Evolutionary conservation across 64 coral and sea anemone genomes (phyloP).

Genomic region (Catalaphyllia jardinei): DNA sequence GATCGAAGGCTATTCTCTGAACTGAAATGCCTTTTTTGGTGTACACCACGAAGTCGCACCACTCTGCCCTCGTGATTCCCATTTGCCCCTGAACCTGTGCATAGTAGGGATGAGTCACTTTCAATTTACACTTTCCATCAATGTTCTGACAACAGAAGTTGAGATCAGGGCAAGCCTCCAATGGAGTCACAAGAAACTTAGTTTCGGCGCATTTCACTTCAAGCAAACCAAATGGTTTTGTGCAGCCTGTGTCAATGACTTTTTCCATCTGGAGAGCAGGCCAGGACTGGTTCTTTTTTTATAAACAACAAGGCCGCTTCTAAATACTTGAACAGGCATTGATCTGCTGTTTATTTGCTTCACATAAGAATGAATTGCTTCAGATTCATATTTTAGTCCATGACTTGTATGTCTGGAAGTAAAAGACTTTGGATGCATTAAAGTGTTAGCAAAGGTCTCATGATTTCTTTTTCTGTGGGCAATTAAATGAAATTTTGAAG

Average conservation of each 20-base stretch:
- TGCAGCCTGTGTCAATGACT: constrained; percentile 33
- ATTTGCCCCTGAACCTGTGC: constrained; percentile 35
- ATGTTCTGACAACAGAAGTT: neutral
- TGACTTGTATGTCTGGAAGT: neutral
- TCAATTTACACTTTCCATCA: constrained; percentile 17
- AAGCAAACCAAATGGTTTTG: neutral
- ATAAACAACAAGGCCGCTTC: too few species aligned
- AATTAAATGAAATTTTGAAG: constrained; percentile 47
- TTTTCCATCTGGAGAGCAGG: constrained; percentile 31
- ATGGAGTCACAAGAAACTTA: constrained; percentile 26
- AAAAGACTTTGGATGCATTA: constrained; percentile 20
- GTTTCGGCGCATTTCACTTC: too few species aligned
- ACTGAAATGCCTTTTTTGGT: constrained; percentile 15
- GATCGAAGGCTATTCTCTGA: constrained; percentile 29
- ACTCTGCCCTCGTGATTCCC: neutral
- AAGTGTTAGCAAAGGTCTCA: neutral
- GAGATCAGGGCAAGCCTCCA: constrained; percentile 8
- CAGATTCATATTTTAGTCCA: constrained; percentile 25
- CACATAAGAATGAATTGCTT: neutral
- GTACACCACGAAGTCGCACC: constrained; percentile 33
- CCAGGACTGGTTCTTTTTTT: too few species aligned
- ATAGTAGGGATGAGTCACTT: constrained; percentile 8
- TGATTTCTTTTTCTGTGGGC: constrained; percentile 35
- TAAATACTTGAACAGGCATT: too few species aligned
- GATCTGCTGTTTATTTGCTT: too few species aligned